phyloP scores from a whole-genome alignment of 2,888 invertebrate species.

The Xylota segnis region DNA sequence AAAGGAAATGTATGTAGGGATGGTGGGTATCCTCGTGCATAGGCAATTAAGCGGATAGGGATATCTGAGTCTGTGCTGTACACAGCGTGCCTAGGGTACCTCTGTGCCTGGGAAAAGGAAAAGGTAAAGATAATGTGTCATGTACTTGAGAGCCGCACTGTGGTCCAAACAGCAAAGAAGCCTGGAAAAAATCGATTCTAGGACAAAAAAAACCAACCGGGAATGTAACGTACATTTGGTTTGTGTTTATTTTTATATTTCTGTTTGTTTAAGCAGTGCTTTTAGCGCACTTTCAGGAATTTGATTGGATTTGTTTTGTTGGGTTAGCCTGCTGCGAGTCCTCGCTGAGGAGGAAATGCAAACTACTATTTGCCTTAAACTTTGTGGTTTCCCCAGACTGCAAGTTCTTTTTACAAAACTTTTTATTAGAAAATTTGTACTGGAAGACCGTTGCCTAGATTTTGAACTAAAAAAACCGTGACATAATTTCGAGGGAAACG shows the following conservation, averaged over 20 bases:
- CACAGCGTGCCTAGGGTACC: background rate
- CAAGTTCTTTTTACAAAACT: too few relatives aligned
- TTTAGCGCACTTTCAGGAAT: background rate
- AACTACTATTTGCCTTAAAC: too few relatives aligned
- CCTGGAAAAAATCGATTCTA: background rate
- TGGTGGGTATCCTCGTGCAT: constrained; percentile 37
- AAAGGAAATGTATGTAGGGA: constrained; percentile 22
- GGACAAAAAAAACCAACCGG: background rate
- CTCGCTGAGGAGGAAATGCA: too few relatives aligned
- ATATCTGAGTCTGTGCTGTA: constrained; percentile 28
- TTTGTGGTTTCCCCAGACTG: too few relatives aligned
- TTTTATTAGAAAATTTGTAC: too few relatives aligned
- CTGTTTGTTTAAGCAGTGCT: background rate
- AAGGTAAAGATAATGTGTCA: constrained; percentile 66
- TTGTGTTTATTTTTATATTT: background rate
- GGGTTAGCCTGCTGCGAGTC: too few relatives aligned
- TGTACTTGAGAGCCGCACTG: constrained; percentile 47
- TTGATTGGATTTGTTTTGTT: too few relatives aligned
- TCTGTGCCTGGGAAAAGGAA: background rate
- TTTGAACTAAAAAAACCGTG: constrained; percentile 6
- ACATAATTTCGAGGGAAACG: constrained; percentile 59
- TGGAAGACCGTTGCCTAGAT: background rate
- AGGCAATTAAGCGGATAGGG: constrained; percentile 60
- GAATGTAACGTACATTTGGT: background rate
- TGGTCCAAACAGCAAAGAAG: background rate